These are phyloP conservation scores for Euthynnus affinis DNA, from an alignment of 2,797 vertebrate species.

Conservation along the genomic window DNA sequence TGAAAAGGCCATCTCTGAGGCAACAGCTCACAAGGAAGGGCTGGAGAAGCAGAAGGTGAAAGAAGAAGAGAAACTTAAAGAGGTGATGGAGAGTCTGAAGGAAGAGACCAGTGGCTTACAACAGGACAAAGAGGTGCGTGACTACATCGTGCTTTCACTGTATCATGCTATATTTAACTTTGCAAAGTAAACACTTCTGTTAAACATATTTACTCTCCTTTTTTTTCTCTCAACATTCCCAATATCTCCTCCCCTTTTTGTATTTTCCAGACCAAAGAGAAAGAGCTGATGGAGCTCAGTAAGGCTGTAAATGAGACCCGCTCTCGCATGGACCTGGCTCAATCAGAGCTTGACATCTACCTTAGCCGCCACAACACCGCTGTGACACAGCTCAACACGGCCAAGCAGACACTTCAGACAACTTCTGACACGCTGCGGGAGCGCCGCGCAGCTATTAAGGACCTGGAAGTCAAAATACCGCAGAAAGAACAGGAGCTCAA, in stretches of 20 bases:
- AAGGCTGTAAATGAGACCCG: slow-evolving; percentile 92
- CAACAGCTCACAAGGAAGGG: slow-evolving; percentile 84
- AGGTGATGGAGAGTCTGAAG: slow-evolving; percentile 93
- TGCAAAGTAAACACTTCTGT: not conserved
- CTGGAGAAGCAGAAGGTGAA: slow-evolving; percentile 90
- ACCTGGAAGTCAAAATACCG: slow-evolving; percentile 88
- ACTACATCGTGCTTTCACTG: not conserved
- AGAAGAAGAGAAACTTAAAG: slow-evolving; percentile 90
- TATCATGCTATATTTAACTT: not conserved
- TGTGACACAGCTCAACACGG: slow-evolving; percentile 88
- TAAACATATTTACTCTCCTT: not conserved
- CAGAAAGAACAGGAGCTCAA: slow-evolving; percentile 86
- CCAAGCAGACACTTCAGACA: slow-evolving; percentile 87
- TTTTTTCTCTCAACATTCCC: not conserved
- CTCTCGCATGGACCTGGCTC: slow-evolving; percentile 92
- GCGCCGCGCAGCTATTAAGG: slow-evolving; percentile 88
- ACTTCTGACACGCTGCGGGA: slow-evolving; percentile 89
- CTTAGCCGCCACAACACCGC: slow-evolving; percentile 92
- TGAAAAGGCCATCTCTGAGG: slow-evolving; percentile 88
- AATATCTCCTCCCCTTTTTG: not conserved
- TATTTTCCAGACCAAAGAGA: slow-evolving; percentile 87
- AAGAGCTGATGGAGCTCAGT: slow-evolving; percentile 93
- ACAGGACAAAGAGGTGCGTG: slow-evolving; percentile 93
- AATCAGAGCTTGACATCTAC: slow-evolving; percentile 95
- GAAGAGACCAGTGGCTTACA: slow-evolving; percentile 93